Conservation (phyloP, 2,113 vertebrate species). For the Tragulus kanchil region DNA sequence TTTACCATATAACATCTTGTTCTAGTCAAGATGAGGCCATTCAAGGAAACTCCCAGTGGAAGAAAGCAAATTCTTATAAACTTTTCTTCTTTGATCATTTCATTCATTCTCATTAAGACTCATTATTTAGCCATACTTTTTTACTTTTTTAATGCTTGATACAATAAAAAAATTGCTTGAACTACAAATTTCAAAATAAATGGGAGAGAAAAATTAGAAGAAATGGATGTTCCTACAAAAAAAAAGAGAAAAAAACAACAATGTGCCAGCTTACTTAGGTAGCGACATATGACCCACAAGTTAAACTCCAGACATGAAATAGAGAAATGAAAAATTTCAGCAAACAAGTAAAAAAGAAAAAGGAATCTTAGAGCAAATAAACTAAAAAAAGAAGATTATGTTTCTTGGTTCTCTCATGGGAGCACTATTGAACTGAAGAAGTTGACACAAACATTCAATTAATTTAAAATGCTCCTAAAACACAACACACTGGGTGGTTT, state of each 20-base stretch:
- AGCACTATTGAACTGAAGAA: not conserved
- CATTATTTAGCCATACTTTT: conserved; percentile 68
- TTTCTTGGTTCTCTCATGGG: not conserved
- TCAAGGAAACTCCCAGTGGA: not conserved
- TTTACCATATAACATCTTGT: not conserved
- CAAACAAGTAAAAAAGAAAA: conserved; percentile 26
- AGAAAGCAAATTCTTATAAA: conserved; percentile 71
- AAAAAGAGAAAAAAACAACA: not conserved
- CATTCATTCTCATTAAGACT: conserved; percentile 77
- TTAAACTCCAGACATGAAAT: conserved; percentile 2
- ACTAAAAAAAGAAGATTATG: not conserved
- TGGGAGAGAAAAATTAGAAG: conserved; percentile 72
- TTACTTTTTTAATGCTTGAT: conserved; percentile 67
- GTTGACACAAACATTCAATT: not conserved
- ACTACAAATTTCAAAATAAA: conserved; percentile 73
- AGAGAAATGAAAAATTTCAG: conserved; percentile 58
- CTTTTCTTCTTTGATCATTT: conserved; percentile 72
- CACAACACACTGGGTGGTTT: conserved; percentile 48
- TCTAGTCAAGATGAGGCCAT: not conserved
- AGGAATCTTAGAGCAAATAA: conserved; percentile 49
- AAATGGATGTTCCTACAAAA: conserved; percentile 66
- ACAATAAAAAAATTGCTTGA: conserved; percentile 69
- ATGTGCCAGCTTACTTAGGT: conserved; percentile 59
- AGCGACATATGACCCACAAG: conserved; percentile 41
- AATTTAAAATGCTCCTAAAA: conserved; percentile 20